Evolutionary conservation across 92 coral and sea anemone species (phyloP).

Genomic region (Porites divaricata): DNA sequence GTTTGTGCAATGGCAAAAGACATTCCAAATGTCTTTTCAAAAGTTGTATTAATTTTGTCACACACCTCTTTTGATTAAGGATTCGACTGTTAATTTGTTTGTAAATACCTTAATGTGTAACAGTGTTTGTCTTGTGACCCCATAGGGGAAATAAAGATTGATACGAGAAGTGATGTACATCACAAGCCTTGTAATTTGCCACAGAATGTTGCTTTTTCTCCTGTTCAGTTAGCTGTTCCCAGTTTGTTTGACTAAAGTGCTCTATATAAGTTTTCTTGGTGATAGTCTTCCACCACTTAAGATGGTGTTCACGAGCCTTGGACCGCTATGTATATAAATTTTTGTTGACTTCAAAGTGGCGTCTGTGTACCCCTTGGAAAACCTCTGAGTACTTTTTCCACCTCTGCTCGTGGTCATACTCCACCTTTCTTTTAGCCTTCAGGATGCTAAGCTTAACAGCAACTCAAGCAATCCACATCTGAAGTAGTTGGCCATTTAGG

Average conservation of each 20-base stretch:
- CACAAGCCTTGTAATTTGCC: conserved; percentile 24
- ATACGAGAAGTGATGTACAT: conserved; percentile 21
- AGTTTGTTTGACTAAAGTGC: conserved; percentile 20
- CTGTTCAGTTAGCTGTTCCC: conserved; percentile 29
- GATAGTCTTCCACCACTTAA: conserved; percentile 17
- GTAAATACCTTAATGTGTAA: conserved; percentile 21
- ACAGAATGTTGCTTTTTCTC: conserved; percentile 28
- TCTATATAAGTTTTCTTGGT: background rate
- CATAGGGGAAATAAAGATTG: conserved; percentile 31
- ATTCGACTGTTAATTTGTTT: conserved; percentile 5
- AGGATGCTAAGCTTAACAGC: conserved; percentile 4
- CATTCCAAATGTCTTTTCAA: conserved; percentile 49
- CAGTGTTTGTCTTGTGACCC: background rate
- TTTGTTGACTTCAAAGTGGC: conserved; percentile 2
- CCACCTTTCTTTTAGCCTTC: conserved; percentile 13
- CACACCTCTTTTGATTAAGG: conserved; percentile 38
- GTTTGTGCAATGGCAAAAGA: conserved; percentile 58
- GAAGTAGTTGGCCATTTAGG: conserved; percentile 4
- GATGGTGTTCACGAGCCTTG: conserved; percentile 4
- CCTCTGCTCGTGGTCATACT: conserved; percentile 17
- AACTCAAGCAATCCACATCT: conserved; percentile 26
- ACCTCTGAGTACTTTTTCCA: background rate
- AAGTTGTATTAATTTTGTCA: conserved; percentile 41
- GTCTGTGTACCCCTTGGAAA: conserved; percentile 21
- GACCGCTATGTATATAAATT: conserved; percentile 10